phyloP scores from a whole-genome alignment of 2,888 invertebrate species.

The Lochmaea crataegi region DNA sequence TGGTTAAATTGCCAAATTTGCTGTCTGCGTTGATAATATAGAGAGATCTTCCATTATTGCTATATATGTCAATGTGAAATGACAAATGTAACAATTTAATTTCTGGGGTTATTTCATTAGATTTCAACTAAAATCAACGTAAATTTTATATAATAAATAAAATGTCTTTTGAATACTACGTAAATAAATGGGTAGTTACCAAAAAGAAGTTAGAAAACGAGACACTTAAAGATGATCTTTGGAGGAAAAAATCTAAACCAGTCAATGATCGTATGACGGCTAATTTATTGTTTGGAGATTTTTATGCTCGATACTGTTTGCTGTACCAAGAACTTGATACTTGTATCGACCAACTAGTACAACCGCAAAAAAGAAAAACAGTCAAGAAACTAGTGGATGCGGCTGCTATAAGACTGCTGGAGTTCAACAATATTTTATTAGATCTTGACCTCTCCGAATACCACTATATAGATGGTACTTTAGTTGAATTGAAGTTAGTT shows the following conservation, averaged over 20 bases:
- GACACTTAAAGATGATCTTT: conserved; percentile 60
- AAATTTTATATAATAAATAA: no score
- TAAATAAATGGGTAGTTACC: conserved; percentile 67
- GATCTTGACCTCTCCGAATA: conserved; percentile 71
- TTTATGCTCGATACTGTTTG: conserved; percentile 68
- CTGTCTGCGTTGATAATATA: no score
- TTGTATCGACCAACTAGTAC: conserved; percentile 73
- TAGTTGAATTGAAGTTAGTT: conserved; percentile 76
- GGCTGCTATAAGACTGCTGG: conserved; percentile 69
- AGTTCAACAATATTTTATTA: conserved; percentile 70
- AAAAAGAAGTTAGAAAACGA: conserved; percentile 63
- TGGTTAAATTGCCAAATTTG: no score
- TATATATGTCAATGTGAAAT: no score
- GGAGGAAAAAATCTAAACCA: conserved; percentile 50
- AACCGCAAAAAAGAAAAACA: conserved; percentile 71
- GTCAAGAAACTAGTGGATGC: conserved; percentile 72
- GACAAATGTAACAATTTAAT: no score
- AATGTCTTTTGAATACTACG: conserved; percentile 67
- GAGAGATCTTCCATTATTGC: no score
- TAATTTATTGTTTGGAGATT: conserved; percentile 67
- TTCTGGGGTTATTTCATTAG: no score
- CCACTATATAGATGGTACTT: conserved; percentile 79
- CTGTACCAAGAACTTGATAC: conserved; percentile 70
- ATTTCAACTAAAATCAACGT: no score
- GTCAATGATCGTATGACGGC: conserved; percentile 67